These are phyloP conservation scores for Rhabdornis inornatus DNA, from an alignment of 2,113 vertebrate species.

Conservation along the genomic window DNA sequence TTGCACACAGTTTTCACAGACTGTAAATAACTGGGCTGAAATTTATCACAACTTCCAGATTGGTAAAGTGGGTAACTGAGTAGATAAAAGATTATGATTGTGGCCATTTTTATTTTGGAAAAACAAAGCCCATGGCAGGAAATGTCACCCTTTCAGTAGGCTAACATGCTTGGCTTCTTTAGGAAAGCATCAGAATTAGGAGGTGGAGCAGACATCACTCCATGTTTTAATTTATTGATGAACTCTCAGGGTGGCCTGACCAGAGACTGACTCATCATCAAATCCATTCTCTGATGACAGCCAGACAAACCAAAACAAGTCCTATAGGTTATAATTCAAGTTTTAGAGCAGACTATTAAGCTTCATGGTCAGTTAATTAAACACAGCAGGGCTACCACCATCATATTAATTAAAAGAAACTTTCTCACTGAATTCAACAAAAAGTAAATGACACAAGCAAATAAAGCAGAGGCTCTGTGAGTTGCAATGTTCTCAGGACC, in stretches of 20 bases:
- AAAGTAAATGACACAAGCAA: background rate
- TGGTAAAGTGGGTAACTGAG: background rate
- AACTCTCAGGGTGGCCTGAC: background rate
- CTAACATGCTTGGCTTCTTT: background rate
- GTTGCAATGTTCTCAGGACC: background rate
- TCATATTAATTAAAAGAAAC: conserved; percentile 35
- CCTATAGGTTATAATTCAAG: conserved; percentile 14
- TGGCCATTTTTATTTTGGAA: background rate
- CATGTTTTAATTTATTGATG: background rate
- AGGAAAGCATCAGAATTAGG: background rate
- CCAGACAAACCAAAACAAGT: conserved; percentile 39
- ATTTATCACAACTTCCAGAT: background rate
- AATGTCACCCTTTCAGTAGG: background rate
- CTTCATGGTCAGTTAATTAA: conserved; percentile 38
- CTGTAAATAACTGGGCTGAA: background rate
- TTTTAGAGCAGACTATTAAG: background rate
- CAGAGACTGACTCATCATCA: conserved; percentile 19
- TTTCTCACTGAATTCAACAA: background rate
- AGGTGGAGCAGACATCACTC: background rate
- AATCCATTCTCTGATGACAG: conserved; percentile 21
- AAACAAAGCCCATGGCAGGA: background rate
- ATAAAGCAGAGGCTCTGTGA: background rate
- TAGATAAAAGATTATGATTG: background rate
- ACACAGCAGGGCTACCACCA: background rate
- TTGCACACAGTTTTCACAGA: background rate